A percentile compares a stretch with the other conserved stretches of the same genome.
These are phyloP conservation scores for Stercorarius parasiticus DNA, from an alignment of 2,113 vertebrate species.

Conservation along the genomic window DNA sequence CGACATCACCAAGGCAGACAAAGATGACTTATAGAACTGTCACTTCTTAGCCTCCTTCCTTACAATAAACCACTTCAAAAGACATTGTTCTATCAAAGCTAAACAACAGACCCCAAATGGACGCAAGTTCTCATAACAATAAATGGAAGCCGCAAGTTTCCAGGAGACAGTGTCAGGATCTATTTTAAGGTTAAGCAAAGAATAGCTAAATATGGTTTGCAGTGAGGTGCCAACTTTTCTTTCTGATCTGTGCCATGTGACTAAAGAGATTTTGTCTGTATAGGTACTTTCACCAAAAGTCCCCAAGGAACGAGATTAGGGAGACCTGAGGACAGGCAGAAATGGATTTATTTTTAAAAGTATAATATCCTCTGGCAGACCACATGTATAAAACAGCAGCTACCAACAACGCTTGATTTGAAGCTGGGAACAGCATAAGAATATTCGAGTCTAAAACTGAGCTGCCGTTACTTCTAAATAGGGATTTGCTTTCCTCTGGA, in stretches of 20 bases:
- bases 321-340: neutral
- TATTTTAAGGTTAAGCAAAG: conserved; percentile 45
- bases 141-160: neutral
- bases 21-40: neutral
- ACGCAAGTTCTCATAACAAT: neutral
- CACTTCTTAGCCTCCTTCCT: neutral
- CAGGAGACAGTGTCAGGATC: conserved; percentile 17
- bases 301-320: neutral
- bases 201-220: conserved; percentile 54
- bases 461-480: neutral
- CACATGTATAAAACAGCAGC: neutral
- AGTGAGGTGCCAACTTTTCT: neutral
- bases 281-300: neutral
- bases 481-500: neutral
- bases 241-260: neutral
- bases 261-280: neutral
- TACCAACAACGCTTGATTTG: neutral
- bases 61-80: neutral
- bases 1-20: neutral
- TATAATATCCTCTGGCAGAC: neutral
- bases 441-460: neutral
- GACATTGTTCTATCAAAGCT: neutral
- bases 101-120: neutral
- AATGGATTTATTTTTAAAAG: neutral
- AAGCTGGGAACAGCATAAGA: neutral